Conservation (phyloP, 2,797 vertebrate species). For the Nyctibius grandis region DNA sequence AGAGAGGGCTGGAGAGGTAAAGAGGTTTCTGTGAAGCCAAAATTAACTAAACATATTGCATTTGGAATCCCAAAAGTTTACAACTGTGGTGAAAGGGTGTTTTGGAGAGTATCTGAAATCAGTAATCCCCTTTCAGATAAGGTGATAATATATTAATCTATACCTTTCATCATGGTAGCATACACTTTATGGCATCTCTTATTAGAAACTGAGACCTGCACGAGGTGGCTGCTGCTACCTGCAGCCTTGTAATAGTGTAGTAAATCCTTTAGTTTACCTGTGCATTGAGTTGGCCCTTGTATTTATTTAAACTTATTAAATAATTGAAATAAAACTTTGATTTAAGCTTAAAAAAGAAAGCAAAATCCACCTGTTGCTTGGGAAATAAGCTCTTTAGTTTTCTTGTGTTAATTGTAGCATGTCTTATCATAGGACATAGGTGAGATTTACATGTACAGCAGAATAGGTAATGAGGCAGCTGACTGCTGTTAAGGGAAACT, state of each 20-base stretch:
- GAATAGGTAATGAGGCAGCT: not conserved
- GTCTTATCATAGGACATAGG: not conserved
- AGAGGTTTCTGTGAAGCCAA: not conserved
- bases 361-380: fast-evolving
- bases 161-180: not conserved
- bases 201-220: not conserved
- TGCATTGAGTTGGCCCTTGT: no score
- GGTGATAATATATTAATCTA: not conserved
- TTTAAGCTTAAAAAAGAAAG: not conserved
- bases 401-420: not conserved
- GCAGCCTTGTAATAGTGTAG: not conserved
- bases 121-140: not conserved
- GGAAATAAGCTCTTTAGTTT: not conserved
- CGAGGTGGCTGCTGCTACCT: not conserved
- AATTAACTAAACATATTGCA: not conserved
- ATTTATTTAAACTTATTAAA: not conserved
- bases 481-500: not conserved
- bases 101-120: not conserved
- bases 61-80: not conserved
- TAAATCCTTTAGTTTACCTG: not conserved
- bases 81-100: not conserved
- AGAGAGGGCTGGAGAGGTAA: not conserved
- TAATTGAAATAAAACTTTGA: fast-evolving
- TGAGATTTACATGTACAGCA: fast-evolving
- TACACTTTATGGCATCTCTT: not conserved